phyloP scores from a whole-genome alignment of 2,888 invertebrate species.

The Nineta flava region DNA sequence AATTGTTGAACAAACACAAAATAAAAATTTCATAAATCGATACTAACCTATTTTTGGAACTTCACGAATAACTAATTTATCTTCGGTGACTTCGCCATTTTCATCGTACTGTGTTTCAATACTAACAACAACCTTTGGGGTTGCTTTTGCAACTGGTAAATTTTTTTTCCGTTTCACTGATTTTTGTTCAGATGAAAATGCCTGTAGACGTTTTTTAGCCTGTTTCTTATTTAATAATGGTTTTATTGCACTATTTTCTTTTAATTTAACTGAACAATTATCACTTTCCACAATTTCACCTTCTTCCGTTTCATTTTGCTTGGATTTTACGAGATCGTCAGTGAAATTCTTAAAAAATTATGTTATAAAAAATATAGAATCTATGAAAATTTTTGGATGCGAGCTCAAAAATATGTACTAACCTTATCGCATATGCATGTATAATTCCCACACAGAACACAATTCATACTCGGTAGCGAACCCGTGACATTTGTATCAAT shows the following conservation, averaged over 20 bases:
- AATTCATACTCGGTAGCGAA: too few species aligned
- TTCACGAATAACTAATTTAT: conserved; percentile 11
- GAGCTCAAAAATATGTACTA: too few species aligned
- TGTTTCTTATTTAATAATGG: conserved; percentile 16
- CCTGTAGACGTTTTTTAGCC: conserved; percentile 24
- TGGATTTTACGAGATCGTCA: too few species aligned
- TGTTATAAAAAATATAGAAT: too few species aligned
- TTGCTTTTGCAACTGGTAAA: conserved; percentile 9
- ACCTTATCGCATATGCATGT: too few species aligned
- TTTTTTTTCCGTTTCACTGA: neutral
- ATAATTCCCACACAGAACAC: too few species aligned
- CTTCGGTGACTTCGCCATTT: conserved; percentile 12
- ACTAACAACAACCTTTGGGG: conserved; percentile 7
- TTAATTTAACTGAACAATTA: neutral
- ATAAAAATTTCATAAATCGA: neutral
- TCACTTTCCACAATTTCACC: too few species aligned
- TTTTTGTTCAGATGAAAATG: conserved; percentile 16
- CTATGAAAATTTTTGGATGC: too few species aligned
- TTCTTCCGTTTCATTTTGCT: too few species aligned
- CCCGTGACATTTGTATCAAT: too few species aligned
- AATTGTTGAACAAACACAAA: neutral
- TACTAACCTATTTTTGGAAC: conserved; percentile 14
- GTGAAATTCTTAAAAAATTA: too few species aligned
- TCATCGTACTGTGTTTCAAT: conserved; percentile 12
- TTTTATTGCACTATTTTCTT: neutral